A percentile compares a stretch with the other conserved stretches of the same genome.
Conservation (phyloP, 1,140 invertebrate genomes). For the Pseudomyrmex cubaensis region DNA sequence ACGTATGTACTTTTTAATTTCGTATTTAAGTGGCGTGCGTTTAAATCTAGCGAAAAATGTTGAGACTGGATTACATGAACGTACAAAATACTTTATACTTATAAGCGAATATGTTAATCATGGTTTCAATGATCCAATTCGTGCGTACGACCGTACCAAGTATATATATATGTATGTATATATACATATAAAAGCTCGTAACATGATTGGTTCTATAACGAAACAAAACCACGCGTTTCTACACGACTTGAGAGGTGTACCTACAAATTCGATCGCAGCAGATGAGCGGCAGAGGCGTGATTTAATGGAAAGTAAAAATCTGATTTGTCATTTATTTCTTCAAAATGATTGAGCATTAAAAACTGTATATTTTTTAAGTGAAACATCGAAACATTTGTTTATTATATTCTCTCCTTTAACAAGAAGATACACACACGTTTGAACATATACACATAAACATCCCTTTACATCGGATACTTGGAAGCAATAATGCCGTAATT, state of each 20-base stretch:
- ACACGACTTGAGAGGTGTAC: not conserved
- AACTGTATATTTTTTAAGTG: conserved; percentile 62
- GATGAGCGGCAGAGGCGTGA: conserved; percentile 44
- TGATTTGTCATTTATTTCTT: conserved; percentile 52
- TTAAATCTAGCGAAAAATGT: conserved; percentile 62
- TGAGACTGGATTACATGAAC: conserved; percentile 78
- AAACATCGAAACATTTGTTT: conserved; percentile 47
- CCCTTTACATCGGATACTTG: conserved; percentile 4
- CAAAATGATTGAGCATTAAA: conserved; percentile 55
- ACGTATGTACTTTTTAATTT: conserved; percentile 43
- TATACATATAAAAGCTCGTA: not conserved
- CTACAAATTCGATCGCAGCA: conserved; percentile 17
- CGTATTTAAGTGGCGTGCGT: conserved; percentile 54
- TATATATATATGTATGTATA: not conserved
- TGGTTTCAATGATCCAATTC: conserved; percentile 38
- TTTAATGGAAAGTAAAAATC: conserved; percentile 39
- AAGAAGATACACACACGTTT: not conserved
- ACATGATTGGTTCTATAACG: conserved; percentile 24
- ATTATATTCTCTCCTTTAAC: conserved; percentile 35
- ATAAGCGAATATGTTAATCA: conserved; percentile 62
- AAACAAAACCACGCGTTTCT: too few relatives aligned
- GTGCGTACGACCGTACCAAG: conserved; percentile 18
- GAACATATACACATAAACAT: not conserved
- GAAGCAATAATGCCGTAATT: too few relatives aligned
- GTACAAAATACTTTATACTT: conserved; percentile 76